These are phyloP conservation scores for Uloborus diversus DNA, from an alignment of 1,140 invertebrate species.

Conservation along the genomic window DNA sequence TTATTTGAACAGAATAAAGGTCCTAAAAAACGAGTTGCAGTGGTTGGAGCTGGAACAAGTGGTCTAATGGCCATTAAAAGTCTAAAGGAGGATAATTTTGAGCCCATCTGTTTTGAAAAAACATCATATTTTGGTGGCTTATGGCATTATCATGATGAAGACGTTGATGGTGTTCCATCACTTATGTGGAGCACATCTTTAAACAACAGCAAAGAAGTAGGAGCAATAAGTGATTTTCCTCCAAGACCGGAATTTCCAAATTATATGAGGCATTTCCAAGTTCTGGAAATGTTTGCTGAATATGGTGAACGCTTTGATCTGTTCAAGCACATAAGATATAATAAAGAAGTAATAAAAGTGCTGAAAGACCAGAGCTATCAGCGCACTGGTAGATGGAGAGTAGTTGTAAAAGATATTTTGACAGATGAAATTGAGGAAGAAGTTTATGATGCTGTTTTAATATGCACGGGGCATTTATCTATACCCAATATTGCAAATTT, in stretches of 20 bases:
- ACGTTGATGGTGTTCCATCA: conserved; percentile 62
- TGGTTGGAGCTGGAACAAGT: conserved; percentile 66
- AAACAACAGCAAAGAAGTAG: conserved; percentile 68
- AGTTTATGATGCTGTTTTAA: conserved; percentile 63
- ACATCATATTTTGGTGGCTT: conserved; percentile 67
- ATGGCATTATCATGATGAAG: conserved; percentile 67
- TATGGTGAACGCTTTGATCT: conserved; percentile 65
- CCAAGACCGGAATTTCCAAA: conserved; percentile 65
- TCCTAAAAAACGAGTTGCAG: conserved; percentile 60
- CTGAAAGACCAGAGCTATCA: conserved; percentile 61
- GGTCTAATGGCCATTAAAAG: conserved; percentile 47
- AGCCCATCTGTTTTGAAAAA: conserved; percentile 68
- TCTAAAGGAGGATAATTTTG: conserved; percentile 52
- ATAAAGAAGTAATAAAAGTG: conserved; percentile 62
- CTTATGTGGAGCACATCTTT: conserved; percentile 60
- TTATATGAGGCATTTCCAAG: conserved; percentile 66
- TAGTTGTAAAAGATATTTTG: conserved; percentile 59
- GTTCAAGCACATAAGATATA: conserved; percentile 63
- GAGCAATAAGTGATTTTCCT: conserved; percentile 66
- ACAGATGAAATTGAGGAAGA: conserved; percentile 59
- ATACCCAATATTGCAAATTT: conserved; percentile 61
- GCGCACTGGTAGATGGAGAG: conserved; percentile 64
- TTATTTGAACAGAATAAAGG: conserved; percentile 16
- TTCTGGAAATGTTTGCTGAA: conserved; percentile 62
- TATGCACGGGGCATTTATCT: conserved; percentile 61